Conservation (phyloP, 2,888 invertebrate species). For the Tetragnatha montana region DNA sequence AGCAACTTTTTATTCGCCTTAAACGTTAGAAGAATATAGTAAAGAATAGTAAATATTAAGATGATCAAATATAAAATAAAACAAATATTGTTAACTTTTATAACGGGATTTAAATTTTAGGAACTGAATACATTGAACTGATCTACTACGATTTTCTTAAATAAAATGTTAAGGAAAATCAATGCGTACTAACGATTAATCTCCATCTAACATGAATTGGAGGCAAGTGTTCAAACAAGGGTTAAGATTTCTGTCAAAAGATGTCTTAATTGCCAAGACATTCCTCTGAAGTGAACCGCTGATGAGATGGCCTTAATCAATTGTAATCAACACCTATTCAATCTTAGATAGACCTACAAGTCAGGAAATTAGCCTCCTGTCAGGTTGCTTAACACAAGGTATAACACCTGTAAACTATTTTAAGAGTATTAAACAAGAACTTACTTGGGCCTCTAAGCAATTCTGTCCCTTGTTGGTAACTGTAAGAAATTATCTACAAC, state of each 20-base stretch:
- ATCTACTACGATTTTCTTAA: conserved; percentile 17
- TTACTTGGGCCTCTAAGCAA: background rate
- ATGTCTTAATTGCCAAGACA: background rate
- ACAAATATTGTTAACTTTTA: background rate
- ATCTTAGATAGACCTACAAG: background rate
- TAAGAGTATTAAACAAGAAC: background rate
- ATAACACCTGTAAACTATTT: background rate
- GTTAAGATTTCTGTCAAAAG: background rate
- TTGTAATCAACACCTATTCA: background rate
- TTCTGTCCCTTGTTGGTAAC: too few species aligned
- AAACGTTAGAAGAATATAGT: background rate
- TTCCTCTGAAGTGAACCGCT: background rate
- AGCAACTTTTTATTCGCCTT: too few species aligned
- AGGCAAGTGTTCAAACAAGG: too few species aligned
- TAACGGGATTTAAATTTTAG: background rate
- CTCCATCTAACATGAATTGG: too few species aligned
- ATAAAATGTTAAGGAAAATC: background rate
- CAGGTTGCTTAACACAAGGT: background rate
- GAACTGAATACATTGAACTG: background rate
- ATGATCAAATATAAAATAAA: background rate
- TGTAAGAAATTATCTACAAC: too few species aligned
- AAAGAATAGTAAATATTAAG: background rate
- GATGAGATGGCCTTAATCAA: background rate
- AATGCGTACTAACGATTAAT: conserved; percentile 3
- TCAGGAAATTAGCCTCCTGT: background rate